These are phyloP conservation scores for Agonopterix alstromeriana DNA, from an alignment of 2,888 invertebrate genomes.

Conservation along the genomic window DNA sequence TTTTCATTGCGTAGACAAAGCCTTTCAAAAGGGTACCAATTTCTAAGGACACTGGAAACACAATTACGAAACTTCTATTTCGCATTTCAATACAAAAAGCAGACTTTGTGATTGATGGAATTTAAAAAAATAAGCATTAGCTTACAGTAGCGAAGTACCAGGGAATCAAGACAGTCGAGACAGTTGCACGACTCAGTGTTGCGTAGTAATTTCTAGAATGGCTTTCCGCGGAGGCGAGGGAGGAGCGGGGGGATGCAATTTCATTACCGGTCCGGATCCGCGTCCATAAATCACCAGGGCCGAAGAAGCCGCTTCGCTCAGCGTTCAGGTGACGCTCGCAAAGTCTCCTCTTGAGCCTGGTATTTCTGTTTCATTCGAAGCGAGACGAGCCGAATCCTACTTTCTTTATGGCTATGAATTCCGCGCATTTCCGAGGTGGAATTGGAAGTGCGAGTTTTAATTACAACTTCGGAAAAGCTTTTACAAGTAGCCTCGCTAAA, in stretches of 20 bases:
- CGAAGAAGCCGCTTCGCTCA: slow-evolving; percentile 72
- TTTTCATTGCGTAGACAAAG: slow-evolving; percentile 55
- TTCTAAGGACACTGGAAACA: slow-evolving; percentile 32
- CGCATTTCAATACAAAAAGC: slow-evolving; percentile 6
- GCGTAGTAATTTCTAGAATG: slow-evolving; percentile 76
- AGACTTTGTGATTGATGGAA: slow-evolving; percentile 36
- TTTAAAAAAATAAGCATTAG: slow-evolving; percentile 48
- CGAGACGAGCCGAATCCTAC: slow-evolving; percentile 50
- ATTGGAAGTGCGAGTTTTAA: slow-evolving; percentile 56
- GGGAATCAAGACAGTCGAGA: slow-evolving; percentile 24
- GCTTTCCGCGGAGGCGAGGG: slow-evolving; percentile 45
- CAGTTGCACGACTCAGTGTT: slow-evolving; percentile 59
- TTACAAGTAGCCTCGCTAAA: slow-evolving; percentile 36
- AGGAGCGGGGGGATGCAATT: slow-evolving; percentile 68
- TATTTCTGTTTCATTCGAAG: slow-evolving; percentile 61
- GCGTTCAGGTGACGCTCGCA: slow-evolving; percentile 76
- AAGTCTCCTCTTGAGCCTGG: slow-evolving; percentile 63
- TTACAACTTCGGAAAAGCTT: slow-evolving; percentile 49
- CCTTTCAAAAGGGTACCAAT: slow-evolving; percentile 30
- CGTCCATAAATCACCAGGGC: slow-evolving; percentile 75
- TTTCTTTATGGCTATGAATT: slow-evolving; percentile 70
- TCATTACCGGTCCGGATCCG: slow-evolving; percentile 77
- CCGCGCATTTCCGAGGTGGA: slow-evolving; percentile 46
- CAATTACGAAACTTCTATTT: slow-evolving; percentile 9
- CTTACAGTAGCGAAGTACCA: slow-evolving; percentile 20